Base-by-base conservation (phyloP, 1,140 invertebrate species). In the Drosophila mayri region DNA sequence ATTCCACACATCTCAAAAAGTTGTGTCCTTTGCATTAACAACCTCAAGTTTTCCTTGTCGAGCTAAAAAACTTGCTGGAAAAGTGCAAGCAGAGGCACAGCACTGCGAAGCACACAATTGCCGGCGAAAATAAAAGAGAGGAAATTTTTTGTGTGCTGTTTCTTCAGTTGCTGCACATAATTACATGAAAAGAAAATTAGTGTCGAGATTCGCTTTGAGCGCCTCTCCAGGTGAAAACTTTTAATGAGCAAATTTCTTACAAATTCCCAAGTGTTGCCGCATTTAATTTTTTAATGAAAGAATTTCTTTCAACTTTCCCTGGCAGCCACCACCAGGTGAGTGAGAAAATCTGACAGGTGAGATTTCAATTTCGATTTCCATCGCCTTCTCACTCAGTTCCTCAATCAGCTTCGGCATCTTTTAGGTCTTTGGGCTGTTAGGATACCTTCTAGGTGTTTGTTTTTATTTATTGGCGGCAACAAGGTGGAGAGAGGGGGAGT, bases 241-340 rank as follows among this genome's bases (percentile, higher is more conserved):
- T 90, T 90, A 90, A 90, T 90, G 85, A 90, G 85, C 85, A 85
- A 88, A 90, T 90, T 90, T 90, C 78, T 85, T 72, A 81, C 81
- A 90, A 90, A 90, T 74, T 90, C 83, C 71, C 66, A 85, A 90
- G 81, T 90, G 85, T 85, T 90, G 74, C 70, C 75, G 71, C 81
- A 85, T 81, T 90, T 90, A 90, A 90, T 90, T 81, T 90, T 88
- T 85, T 90, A 85, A 90, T 90, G 88, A 85, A 90, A 76, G 77
- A 64, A 62, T 75, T 70, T 67, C 32, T 54, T 57, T 47, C 35
- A 47, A 44, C 41, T 43, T 38, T 14, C 40, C 6, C 11, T 35
- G 50, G 12, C 16, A 57, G 50, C 38, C 50, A 11, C 8, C n/a
- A n/a, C 47, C 9, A 0, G 35, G 44, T 2, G 28, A 12, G 41